These are phyloP conservation scores for Pholis gunnellus DNA, from an alignment of 2,113 vertebrate species.

Conservation along the genomic window DNA sequence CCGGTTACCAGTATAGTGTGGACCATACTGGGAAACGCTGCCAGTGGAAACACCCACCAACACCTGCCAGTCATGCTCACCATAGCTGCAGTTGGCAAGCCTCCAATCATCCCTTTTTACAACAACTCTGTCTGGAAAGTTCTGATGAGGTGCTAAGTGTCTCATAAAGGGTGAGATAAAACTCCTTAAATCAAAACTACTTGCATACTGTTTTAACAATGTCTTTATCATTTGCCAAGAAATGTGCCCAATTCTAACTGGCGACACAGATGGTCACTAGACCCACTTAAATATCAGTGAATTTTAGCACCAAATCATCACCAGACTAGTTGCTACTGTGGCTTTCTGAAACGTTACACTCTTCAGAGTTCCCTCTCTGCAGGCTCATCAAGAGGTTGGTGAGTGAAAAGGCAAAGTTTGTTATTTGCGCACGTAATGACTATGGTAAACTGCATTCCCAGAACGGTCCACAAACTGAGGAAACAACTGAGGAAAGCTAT, in stretches of 20 bases:
- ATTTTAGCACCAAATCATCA: slow-evolving; percentile 2
- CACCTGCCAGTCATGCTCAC: slow-evolving; percentile 62
- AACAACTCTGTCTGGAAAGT: slow-evolving; percentile 74
- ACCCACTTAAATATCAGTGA: slow-evolving; percentile 1
- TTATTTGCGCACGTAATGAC: slow-evolving; percentile 14
- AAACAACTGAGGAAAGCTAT: neutral
- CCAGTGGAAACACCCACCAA: slow-evolving; percentile 60
- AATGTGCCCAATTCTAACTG: slow-evolving; percentile 33
- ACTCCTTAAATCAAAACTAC: slow-evolving; percentile 71
- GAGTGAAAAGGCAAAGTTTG: slow-evolving; percentile 18
- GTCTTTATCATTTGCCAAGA: slow-evolving; percentile 69
- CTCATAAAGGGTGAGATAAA: slow-evolving; percentile 81
- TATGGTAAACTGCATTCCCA: neutral
- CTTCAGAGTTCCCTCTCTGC: neutral
- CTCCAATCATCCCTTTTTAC: slow-evolving; percentile 63
- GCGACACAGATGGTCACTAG: slow-evolving; percentile 17
- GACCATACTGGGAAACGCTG: slow-evolving; percentile 36
- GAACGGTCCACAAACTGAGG: neutral
- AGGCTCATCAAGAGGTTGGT: neutral
- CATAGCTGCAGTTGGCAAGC: slow-evolving; percentile 67
- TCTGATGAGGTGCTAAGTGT: slow-evolving; percentile 85
- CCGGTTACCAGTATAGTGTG: slow-evolving; percentile 28
- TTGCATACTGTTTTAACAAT: slow-evolving; percentile 51
- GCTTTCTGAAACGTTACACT: neutral
- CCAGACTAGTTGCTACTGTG: neutral